Conservation (phyloP, 2,888 invertebrate genomes). For the Drosophila mulleri region DNA sequence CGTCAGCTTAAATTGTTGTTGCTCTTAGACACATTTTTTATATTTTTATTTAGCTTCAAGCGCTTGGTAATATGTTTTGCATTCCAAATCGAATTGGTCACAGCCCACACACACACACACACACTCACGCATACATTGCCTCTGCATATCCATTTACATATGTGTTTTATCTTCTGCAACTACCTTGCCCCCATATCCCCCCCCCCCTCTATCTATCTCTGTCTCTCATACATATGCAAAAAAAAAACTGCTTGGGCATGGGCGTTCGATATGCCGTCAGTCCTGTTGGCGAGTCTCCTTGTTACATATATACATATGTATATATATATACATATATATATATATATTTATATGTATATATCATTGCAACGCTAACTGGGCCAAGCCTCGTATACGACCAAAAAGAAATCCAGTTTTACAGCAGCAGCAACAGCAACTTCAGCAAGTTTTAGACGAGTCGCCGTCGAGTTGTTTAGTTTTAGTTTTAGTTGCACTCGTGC, state of each 20-base stretch:
- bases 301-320: constrained; percentile 1
- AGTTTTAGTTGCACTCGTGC: constrained; percentile 59
- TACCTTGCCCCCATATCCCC: neutral
- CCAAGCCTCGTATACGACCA: constrained; percentile 71
- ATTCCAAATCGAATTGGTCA: constrained; percentile 67
- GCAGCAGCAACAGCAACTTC: constrained; percentile 26
- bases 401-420: constrained; percentile 73
- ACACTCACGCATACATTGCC: neutral
- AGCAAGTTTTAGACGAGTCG: constrained; percentile 42
- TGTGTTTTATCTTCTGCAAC: constrained; percentile 30
- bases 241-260: constrained; percentile 44
- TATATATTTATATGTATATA: constrained; percentile 14
- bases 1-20: constrained; percentile 35
- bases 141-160: constrained; percentile 31
- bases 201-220: neutral
- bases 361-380: constrained; percentile 68
- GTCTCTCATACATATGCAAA: constrained; percentile 23
- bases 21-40: constrained; percentile 34
- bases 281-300: constrained; percentile 74
- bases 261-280: constrained; percentile 74
- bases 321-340: neutral
- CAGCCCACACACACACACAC: constrained; percentile 52
- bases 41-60: constrained; percentile 23
- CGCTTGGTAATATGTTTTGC: constrained; percentile 47
- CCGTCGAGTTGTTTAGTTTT: constrained; percentile 52